These are phyloP conservation scores for Pammene fasciana DNA, from an alignment of 2,888 invertebrate genomes.

Conservation along the genomic window DNA sequence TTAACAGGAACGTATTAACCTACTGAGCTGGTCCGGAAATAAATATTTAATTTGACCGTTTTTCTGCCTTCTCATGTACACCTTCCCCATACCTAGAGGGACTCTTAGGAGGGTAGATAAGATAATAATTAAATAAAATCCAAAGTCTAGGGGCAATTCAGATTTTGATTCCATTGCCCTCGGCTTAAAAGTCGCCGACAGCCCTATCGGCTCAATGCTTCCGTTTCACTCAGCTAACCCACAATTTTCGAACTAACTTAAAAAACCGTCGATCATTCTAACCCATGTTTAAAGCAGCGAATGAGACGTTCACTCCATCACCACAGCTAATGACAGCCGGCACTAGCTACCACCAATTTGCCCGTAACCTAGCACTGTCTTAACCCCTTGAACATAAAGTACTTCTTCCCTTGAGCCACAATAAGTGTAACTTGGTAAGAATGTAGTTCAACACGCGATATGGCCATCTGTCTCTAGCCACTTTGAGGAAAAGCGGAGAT, in stretches of 20 bases:
- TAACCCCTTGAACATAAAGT: neutral
- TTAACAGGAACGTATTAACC: too few relatives aligned
- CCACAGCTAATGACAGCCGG: conserved; percentile 32
- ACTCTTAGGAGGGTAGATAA: too few relatives aligned
- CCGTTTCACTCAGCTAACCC: conserved; percentile 16
- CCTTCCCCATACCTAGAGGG: too few relatives aligned
- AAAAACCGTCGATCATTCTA: conserved; percentile 30
- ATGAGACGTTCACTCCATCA: conserved; percentile 29
- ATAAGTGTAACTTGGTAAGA: neutral
- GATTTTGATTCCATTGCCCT: neutral
- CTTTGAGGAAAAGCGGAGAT: conserved; percentile 36
- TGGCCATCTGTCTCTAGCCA: conserved; percentile 36
- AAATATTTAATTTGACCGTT: too few relatives aligned
- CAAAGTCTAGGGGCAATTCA: too few relatives aligned
- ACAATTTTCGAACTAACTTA: conserved; percentile 23
- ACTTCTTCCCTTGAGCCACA: neutral
- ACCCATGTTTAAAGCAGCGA: conserved; percentile 27
- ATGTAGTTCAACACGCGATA: conserved; percentile 35
- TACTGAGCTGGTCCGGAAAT: too few relatives aligned
- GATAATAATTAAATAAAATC: too few relatives aligned
- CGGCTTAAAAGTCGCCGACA: neutral
- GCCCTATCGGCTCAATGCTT: neutral
- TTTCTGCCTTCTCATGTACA: too few relatives aligned
- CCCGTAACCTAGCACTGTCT: neutral
- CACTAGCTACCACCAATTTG: conserved; percentile 2